Conservation (phyloP, 2,888 invertebrate species). For the Melitaea athalia region DNA sequence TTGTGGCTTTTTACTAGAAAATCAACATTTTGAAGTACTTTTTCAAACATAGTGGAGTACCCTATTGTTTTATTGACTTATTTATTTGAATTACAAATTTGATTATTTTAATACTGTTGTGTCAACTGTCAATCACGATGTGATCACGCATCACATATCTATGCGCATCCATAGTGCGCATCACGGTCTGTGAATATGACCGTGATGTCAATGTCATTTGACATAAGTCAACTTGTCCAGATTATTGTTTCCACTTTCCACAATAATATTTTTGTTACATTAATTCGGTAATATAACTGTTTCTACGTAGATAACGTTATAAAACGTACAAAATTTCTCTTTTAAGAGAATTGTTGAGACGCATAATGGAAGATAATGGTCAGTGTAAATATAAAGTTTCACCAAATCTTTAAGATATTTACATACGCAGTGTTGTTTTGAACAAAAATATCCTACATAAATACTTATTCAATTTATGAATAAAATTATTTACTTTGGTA, state of each 20-base stretch:
- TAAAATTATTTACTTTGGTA: background rate
- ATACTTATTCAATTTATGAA: too few species aligned
- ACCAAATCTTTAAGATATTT: background rate
- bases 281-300: background rate
- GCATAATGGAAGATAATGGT: slow-evolving; percentile 59
- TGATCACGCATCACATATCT: too few species aligned
- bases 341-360: slow-evolving; percentile 46
- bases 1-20: too few species aligned
- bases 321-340: slow-evolving; percentile 48
- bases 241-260: slow-evolving; percentile 4
- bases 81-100: too few species aligned
- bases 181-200: too few species aligned
- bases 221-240: background rate
- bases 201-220: background rate
- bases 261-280: background rate
- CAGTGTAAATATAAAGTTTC: slow-evolving; percentile 32
- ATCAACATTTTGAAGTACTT: too few species aligned
- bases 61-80: too few species aligned
- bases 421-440: slow-evolving; percentile 7
- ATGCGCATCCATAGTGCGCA: too few species aligned
- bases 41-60: too few species aligned
- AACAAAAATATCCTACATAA: background rate
- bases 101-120: too few species aligned
- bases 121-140: too few species aligned
- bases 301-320: slow-evolving; percentile 1